These are phyloP conservation scores for Aurelia aurita complex sp. Pacific DNA, from an alignment of 30 jellyfish, hydroid and myxozoan genomes.

Conservation along the genomic window DNA sequence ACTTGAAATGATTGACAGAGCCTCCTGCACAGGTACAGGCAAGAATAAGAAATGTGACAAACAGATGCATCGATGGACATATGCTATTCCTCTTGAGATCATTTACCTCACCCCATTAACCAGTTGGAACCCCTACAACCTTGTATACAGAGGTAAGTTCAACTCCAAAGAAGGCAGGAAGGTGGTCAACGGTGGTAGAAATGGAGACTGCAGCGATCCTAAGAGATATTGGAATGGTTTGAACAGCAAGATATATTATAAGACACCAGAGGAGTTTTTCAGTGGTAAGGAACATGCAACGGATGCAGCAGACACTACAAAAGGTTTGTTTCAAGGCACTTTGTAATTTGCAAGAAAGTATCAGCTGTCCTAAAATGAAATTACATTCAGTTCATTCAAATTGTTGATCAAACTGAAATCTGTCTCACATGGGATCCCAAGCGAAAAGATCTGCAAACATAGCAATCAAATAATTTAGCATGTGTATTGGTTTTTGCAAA, in stretches of 20 bases:
- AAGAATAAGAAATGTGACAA: conserved; percentile 41
- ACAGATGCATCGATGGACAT: conserved; percentile 67
- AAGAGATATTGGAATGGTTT: conserved; percentile 60
- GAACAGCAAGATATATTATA: conserved; percentile 64
- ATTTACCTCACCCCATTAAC: conserved; percentile 78
- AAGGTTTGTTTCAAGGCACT: neutral
- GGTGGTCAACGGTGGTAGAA: conserved; percentile 62
- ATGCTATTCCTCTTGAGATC: conserved; percentile 82
- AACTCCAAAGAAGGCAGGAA: conserved; percentile 25
- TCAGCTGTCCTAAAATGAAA: too few relatives aligned
- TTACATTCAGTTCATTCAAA: too few relatives aligned
- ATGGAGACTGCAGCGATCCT: conserved; percentile 64
- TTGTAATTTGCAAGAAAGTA: neutral
- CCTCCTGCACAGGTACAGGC: conserved; percentile 12
- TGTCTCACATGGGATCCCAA: too few relatives aligned
- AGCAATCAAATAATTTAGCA: too few relatives aligned
- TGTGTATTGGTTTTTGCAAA: too few relatives aligned
- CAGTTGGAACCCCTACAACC: conserved; percentile 76
- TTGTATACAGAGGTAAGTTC: conserved; percentile 50
- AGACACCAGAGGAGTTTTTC: conserved; percentile 70
- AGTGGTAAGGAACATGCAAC: conserved; percentile 50
- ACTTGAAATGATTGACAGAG: conserved; percentile 12
- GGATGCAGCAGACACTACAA: conserved; percentile 66
- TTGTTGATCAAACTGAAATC: too few relatives aligned
- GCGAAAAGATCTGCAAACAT: too few relatives aligned